Evolutionary conservation across 2,888 invertebrate genomes (phyloP), one percentile per base, ranked within the genome.

Genomic region (Strigamia crassipes): DNA sequence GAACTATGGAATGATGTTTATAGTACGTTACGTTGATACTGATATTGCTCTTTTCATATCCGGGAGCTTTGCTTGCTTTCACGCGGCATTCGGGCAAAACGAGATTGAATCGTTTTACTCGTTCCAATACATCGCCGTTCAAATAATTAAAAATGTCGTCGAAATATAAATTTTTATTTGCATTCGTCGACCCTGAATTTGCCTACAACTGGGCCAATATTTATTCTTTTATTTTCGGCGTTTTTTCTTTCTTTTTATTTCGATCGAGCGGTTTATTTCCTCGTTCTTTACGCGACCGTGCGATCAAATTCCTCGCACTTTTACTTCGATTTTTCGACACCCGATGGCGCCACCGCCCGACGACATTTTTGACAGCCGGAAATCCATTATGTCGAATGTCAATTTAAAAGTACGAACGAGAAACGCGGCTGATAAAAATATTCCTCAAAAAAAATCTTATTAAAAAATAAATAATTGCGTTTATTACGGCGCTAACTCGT

Each of bases 11-110:
- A 51, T 51, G 10, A 51, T 10, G n/a, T 51, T 12, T 56, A 18
- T 56, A 9, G 66, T 23, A 15, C 23, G 6, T 8, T 4, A 66
- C 23, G 27, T 66, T 66, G 21, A 66, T 66, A 51, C n/a, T 56
- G 56, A 18, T 46, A 46, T 13, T 13, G 15, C 46, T 46, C n/a
- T 21, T 66, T 21, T 21, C 73, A 73, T 27, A 73, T 73, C 73
- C 73, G 73, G 73, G 73, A 73, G 73, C 73, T 73, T 31, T 73
- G 73, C 27, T 73, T 73, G 21, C 61, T 23, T 66, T 21, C 21
- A 66, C 31, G 31, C 3, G 1, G 12, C 15, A 5, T 5, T 23
- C 27, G 31, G 12, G 13, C 31, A 73, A 73, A 73, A 73, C 73
- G 73, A 73, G 73, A 31, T 31, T 12, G 18, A 23, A 21, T n/a